Percentiles rank a stretch among this genome's conserved stretches.
phyloP scores from a whole-genome alignment of 2,797 vertebrate species.

The Pseudochirops corinnae region DNA sequence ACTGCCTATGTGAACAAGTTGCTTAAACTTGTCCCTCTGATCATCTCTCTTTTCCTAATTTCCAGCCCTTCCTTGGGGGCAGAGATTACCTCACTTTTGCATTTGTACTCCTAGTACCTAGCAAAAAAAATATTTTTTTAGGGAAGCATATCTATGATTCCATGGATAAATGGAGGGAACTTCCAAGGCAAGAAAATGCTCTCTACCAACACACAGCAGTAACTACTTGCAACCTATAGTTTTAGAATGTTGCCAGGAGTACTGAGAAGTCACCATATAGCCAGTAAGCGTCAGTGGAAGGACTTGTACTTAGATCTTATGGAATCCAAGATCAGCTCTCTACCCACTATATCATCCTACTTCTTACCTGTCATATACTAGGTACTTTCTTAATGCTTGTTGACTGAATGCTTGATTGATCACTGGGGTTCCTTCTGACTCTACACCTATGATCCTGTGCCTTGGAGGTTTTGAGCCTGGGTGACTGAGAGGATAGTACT shows the following conservation, averaged over 20 bases:
- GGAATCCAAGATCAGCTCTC: neutral
- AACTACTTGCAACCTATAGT: neutral
- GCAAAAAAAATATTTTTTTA: neutral
- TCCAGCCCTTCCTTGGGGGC: neutral
- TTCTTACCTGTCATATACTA: neutral
- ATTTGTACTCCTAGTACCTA: neutral
- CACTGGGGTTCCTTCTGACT: neutral
- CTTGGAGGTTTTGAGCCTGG: too few relatives aligned
- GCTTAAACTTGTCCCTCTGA: neutral
- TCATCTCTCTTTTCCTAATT: neutral
- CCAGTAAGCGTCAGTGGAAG: neutral
- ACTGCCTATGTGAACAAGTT: neutral
- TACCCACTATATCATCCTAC: neutral
- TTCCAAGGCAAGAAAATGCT: neutral
- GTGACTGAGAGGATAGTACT: neutral
- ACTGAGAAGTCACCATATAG: neutral
- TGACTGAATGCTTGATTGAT: neutral
- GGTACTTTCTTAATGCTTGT: neutral
- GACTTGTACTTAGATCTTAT: neutral
- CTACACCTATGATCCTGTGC: neutral
- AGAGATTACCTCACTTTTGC: neutral
- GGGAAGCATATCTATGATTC: neutral
- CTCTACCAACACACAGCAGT: neutral
- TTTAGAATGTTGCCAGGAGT: neutral
- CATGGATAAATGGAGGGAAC: neutral